These are phyloP conservation scores for Meiosimyza platycephala DNA, from an alignment of 2,888 invertebrate genomes.

Conservation along the genomic window DNA sequence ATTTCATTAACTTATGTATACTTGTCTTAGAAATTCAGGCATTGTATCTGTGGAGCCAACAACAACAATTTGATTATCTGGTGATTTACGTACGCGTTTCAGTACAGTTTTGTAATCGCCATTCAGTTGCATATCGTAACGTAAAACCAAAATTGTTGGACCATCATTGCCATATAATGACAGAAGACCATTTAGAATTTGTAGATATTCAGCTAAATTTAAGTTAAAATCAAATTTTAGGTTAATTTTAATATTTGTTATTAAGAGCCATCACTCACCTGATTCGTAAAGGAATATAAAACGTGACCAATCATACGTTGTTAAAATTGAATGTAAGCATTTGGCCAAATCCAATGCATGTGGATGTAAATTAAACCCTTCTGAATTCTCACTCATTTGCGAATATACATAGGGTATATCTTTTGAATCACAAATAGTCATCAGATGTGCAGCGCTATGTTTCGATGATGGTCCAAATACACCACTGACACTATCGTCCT, in stretches of 20 bases:
- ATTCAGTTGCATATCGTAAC: slow-evolving; percentile 74
- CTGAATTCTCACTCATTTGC: slow-evolving; percentile 75
- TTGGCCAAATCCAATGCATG: slow-evolving; percentile 74
- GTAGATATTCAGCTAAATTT: slow-evolving; percentile 70
- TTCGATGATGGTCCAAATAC: slow-evolving; percentile 84
- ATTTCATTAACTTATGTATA: slow-evolving; percentile 31
- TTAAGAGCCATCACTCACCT: slow-evolving; percentile 46
- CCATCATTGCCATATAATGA: slow-evolving; percentile 72
- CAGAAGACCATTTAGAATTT: slow-evolving; percentile 79
- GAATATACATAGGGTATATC: slow-evolving; percentile 89
- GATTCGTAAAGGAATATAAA: slow-evolving; percentile 79
- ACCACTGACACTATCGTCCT: slow-evolving; percentile 78
- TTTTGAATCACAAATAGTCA: slow-evolving; percentile 83
- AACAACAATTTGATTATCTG: slow-evolving; percentile 77
- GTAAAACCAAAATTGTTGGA: slow-evolving; percentile 72
- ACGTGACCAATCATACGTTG: slow-evolving; percentile 81
- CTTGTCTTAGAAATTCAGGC: slow-evolving; percentile 70
- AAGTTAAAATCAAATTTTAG: neutral
- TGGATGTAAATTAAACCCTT: slow-evolving; percentile 78
- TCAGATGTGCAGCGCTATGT: slow-evolving; percentile 78
- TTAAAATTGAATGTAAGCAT: slow-evolving; percentile 77
- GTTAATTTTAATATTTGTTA: too few species aligned
- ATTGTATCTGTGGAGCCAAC: slow-evolving; percentile 76
- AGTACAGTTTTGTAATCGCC: slow-evolving; percentile 76
- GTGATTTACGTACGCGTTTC: slow-evolving; percentile 76